Conservation (phyloP, 2,113 vertebrate genomes). For the Dissostichus mawsoni region DNA sequence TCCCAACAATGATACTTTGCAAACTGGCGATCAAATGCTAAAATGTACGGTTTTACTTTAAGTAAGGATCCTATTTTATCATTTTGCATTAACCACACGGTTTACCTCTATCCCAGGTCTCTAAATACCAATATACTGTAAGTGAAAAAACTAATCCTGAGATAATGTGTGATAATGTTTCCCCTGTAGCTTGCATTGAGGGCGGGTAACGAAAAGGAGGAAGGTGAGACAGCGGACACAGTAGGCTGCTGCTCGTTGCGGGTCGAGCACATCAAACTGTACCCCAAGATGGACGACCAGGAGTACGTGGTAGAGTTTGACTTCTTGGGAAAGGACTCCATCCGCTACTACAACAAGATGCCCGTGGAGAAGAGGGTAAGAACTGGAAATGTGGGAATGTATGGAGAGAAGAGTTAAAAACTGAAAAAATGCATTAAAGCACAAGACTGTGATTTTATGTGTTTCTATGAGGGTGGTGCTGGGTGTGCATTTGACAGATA, state of each 20-base stretch:
- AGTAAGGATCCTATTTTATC: background rate
- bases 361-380: constrained; percentile 97
- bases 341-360: constrained; percentile 98
- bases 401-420: background rate
- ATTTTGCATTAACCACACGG: background rate
- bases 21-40: background rate
- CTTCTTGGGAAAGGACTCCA: constrained; percentile 97
- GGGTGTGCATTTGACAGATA: constrained; percentile 25
- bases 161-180: background rate
- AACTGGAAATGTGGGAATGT: background rate
- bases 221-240: constrained; percentile 96
- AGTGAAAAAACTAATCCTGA: background rate
- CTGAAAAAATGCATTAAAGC: background rate
- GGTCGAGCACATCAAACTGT: constrained; percentile 95
- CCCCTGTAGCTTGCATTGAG: constrained; percentile 90
- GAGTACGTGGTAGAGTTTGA: constrained; percentile 98
- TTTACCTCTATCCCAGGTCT: background rate
- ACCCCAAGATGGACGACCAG: constrained; percentile 92
- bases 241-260: constrained; percentile 96
- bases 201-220: constrained; percentile 97
- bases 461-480: background rate
- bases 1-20: background rate
- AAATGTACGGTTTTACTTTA: background rate
- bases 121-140: background rate
- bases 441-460: background rate